These are phyloP conservation scores for Pelobates cultripes DNA, from an alignment of 2,797 vertebrate genomes.

Conservation along the genomic window DNA sequence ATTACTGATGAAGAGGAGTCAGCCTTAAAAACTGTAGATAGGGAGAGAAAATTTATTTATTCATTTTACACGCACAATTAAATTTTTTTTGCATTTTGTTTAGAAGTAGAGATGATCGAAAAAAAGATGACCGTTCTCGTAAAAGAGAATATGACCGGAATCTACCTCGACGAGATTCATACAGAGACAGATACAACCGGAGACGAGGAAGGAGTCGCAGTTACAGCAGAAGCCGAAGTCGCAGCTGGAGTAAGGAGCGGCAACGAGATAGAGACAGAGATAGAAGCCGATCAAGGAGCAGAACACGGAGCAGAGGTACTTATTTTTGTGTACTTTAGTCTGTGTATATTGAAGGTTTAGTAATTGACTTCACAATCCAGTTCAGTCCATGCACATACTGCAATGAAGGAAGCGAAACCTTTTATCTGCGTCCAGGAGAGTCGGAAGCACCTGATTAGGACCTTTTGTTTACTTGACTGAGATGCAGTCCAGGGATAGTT, in stretches of 20 bases:
- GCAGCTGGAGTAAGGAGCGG: constrained; percentile 94
- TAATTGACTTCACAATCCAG: too few species aligned
- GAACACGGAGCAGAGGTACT: constrained; percentile 81
- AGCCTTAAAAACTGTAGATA: too few species aligned
- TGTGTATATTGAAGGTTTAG: too few species aligned
- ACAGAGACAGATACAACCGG: constrained; percentile 93
- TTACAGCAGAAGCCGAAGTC: constrained; percentile 91
- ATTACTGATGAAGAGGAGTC: too few species aligned
- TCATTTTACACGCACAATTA: too few species aligned
- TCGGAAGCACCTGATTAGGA: too few species aligned
- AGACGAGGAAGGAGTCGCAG: constrained; percentile 90
- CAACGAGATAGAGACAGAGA: constrained; percentile 88
- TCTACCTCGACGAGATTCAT: constrained; percentile 89
- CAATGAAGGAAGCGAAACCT: too few species aligned
- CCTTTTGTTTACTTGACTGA: too few species aligned
- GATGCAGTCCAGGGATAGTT: too few species aligned
- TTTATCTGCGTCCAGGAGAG: too few species aligned
- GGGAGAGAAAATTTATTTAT: too few species aligned
- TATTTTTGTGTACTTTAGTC: not conserved
- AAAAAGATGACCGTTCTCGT: constrained; percentile 92
- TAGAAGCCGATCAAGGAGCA: constrained; percentile 82
- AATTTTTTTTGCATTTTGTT: not conserved
- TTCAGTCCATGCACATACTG: too few species aligned
- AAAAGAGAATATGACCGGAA: constrained; percentile 94
- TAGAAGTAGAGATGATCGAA: constrained; percentile 90